Base-by-base conservation (phyloP, 1,140 invertebrate genomes). In the Brachionus koreanus region DNA sequence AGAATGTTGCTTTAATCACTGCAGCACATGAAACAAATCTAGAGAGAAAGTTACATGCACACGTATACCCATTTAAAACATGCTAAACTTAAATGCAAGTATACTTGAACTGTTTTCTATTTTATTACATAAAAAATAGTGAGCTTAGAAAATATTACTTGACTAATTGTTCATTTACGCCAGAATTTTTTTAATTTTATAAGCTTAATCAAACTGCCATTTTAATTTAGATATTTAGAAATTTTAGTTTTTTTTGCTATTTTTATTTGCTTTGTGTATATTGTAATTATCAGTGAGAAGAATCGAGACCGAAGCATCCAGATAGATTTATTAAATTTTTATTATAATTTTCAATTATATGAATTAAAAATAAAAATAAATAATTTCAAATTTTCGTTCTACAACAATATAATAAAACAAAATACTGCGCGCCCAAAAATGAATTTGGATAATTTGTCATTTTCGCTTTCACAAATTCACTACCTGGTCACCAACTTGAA, bases 401-500 rank as follows among this genome's bases (percentile, higher is more conserved):
- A 37, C 63, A 65, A 19, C 33, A 65, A 65, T 65, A 35, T 65
- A 65, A 65, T 33, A 33, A 65, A 65, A 33, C 13, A 63, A 63
- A 25, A 25, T 12, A 29, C 33, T 19, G 39, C 65, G 37, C 16
- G 33, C 33, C 16, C 29, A 96, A 93, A n/a, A 94, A 96, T 97
- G 95, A 96, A 95, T 93, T 93, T 95, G 92, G 94, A 96, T 92
- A 93, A 94, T 92, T 92, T 95, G 92, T 95, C 93, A 92, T 94
- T 95, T 93, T 94, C 94, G 91, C 93, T 96, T 92, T 94, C 94
- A 92, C 94, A 96, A 93, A 96, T 97, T 91, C 93, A 92, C 93
- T 94, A 94, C 93, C 93, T 95, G 90, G 93, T 97, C 91, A 92
- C 92, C 89, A 95, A 94, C 92, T 92, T 96, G 91, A 94, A 92